Evolutionary conservation across 2,888 invertebrate species (phyloP).

Genomic region (Drosophila fungiperda): DNA sequence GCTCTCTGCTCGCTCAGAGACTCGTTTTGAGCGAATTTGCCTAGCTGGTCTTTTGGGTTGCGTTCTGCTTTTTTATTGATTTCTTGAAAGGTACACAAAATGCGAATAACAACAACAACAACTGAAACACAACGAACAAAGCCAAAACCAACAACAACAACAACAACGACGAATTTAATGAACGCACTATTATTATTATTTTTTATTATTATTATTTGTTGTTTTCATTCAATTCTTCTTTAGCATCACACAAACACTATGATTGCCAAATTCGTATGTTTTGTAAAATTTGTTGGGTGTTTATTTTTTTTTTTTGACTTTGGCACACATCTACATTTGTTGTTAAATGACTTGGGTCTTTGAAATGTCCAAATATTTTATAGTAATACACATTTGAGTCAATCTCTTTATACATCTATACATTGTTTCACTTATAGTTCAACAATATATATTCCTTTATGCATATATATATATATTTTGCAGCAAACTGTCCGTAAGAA

Average conservation of each 20-base stretch:
- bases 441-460: not conserved
- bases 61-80: constrained; percentile 82
- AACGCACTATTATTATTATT: constrained; percentile 25
- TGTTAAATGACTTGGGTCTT: constrained; percentile 13
- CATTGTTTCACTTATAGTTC: constrained; percentile 12
- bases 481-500: constrained; percentile 39
- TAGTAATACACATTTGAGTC: constrained; percentile 1
- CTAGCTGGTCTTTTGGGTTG: constrained; percentile 64
- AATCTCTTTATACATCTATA: constrained; percentile 1
- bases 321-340: constrained; percentile 24
- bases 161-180: constrained; percentile 18
- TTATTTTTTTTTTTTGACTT: constrained; percentile 10
- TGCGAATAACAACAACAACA: constrained; percentile 76
- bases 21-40: constrained; percentile 76
- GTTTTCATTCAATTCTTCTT: not conserved
- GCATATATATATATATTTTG: constrained; percentile 30
- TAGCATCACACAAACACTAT: constrained; percentile 24
- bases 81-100: constrained; percentile 83
- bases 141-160: constrained; percentile 46
- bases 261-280: constrained; percentile 18
- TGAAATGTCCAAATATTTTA: not conserved
- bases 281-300: constrained; percentile 1
- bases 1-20: constrained; percentile 35
- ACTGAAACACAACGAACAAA: constrained; percentile 58
- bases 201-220: not conserved